phyloP scores from a whole-genome alignment of 2,888 invertebrate species.

The Coelogynopora nodosa region DNA sequence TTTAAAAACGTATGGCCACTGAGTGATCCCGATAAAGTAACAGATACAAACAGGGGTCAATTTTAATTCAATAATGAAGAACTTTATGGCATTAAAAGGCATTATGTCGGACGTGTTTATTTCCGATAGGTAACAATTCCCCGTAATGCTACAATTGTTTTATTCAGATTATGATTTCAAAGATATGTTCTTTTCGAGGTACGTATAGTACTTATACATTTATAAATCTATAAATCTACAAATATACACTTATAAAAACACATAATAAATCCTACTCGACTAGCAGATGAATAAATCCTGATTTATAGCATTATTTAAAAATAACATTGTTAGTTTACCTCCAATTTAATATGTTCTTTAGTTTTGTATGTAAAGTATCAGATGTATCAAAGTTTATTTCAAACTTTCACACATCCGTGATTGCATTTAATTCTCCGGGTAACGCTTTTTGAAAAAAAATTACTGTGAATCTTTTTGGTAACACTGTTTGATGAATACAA shows the following conservation, averaged over 20 bases:
- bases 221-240: conserved; percentile 5
- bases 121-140: conserved; percentile 23
- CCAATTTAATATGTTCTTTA: conserved; percentile 13
- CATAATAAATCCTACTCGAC: neutral
- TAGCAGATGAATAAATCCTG: neutral
- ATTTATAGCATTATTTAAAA: neutral
- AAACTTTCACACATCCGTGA: neutral
- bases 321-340: no score
- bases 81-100: conserved; percentile 23
- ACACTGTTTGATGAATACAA: neutral
- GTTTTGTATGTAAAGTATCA: neutral
- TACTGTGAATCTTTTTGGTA: conserved; percentile 14
- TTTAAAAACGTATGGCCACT: neutral
- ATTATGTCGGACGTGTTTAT: conserved; percentile 8
- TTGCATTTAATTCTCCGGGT: neutral
- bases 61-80: conserved; percentile 22
- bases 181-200: neutral
- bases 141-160: conserved; percentile 4
- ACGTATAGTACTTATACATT: conserved; percentile 9
- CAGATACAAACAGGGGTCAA: conserved; percentile 7
- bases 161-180: conserved; percentile 24
- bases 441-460: neutral
- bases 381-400: conserved; percentile 20
- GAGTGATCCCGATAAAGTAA: neutral
- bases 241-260: conserved; percentile 16